Conservation (phyloP, 2,113 vertebrate species). For the Todiramphus chloris region DNA sequence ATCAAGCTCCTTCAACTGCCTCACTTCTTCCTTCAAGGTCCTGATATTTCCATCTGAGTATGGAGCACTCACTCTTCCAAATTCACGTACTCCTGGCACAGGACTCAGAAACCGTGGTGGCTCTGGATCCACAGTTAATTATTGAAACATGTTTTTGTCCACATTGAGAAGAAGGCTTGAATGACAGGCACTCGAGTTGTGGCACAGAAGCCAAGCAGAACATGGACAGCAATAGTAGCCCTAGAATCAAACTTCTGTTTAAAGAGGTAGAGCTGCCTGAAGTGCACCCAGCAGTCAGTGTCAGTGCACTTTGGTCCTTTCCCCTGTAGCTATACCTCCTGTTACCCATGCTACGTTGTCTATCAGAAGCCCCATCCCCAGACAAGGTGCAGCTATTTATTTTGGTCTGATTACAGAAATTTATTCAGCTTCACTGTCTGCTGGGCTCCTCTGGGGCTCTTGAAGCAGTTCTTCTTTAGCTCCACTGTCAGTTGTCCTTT, state of each 20-base stretch:
- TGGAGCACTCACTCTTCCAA: background rate
- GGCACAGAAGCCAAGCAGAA: background rate
- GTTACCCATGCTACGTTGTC: background rate
- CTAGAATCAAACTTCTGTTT: background rate
- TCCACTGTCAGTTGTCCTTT: background rate
- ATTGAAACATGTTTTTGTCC: background rate
- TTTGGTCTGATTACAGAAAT: background rate
- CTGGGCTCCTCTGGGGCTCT: background rate
- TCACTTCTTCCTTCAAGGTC: background rate
- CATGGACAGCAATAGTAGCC: accelerated
- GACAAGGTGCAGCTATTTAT: background rate
- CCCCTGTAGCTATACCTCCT: background rate
- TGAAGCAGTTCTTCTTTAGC: background rate
- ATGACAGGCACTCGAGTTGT: background rate
- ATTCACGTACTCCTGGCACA: accelerated
- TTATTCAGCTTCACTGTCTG: background rate
- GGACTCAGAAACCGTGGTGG: background rate
- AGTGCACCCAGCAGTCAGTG: background rate
- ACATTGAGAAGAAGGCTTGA: background rate
- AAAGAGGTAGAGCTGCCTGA: background rate
- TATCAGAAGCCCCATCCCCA: background rate
- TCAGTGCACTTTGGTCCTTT: background rate
- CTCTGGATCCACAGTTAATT: background rate
- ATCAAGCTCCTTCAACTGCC: background rate
- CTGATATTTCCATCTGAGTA: background rate